phyloP scores from a whole-genome alignment of 2,888 invertebrate genomes.

The Tubulanus polymorphus region DNA sequence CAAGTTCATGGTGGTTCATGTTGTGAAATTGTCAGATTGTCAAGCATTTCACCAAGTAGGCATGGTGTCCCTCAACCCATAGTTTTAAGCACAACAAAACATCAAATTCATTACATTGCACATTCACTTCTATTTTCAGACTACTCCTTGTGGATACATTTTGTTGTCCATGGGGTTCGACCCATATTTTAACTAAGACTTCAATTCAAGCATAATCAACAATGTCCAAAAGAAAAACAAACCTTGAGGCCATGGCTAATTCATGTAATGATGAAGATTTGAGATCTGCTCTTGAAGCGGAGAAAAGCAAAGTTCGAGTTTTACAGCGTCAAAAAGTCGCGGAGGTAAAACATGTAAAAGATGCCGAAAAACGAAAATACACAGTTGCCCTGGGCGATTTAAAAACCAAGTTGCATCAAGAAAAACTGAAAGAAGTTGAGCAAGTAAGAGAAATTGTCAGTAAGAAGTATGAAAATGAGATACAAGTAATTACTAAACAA shows the following conservation, averaged over 20 bases:
- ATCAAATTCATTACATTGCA: too few relatives aligned
- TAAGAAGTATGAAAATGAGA: conserved; percentile 2
- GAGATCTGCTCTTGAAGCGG: background rate
- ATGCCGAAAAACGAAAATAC: background rate
- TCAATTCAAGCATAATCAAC: background rate
- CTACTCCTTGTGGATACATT: conserved; percentile 3
- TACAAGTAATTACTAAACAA: background rate
- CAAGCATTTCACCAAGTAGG: too few relatives aligned
- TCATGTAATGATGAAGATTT: too few relatives aligned
- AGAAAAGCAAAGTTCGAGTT: background rate
- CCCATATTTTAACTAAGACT: background rate
- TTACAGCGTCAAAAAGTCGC: background rate
- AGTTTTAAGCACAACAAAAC: too few relatives aligned
- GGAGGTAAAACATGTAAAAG: background rate
- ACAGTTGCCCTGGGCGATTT: background rate
- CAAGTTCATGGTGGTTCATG: too few relatives aligned
- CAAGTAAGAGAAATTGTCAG: background rate
- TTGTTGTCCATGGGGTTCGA: conserved; percentile 1
- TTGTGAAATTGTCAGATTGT: too few relatives aligned
- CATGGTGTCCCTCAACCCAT: too few relatives aligned
- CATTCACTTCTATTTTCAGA: too few relatives aligned
- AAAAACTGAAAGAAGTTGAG: conserved; percentile 1
- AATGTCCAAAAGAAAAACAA: too few relatives aligned
- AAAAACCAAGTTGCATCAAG: conserved; percentile 1
- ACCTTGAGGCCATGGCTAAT: too few relatives aligned